phyloP scores from a whole-genome alignment of 2,113 vertebrate species.

The Clinocottus analis region DNA sequence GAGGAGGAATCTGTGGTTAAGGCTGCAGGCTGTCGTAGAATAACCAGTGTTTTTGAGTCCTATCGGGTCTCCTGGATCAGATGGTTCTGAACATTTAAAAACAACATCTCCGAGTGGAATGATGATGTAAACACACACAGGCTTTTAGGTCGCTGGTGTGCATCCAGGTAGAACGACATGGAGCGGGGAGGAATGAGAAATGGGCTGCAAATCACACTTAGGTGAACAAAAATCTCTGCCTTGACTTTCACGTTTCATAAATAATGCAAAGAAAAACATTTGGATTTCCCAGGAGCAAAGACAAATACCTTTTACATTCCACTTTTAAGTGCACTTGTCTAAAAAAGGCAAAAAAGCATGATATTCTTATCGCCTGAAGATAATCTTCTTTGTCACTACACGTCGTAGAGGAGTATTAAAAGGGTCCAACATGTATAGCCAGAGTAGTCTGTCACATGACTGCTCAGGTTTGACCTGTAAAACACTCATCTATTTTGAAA shows the following conservation, averaged over 20 bases:
- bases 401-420: neutral
- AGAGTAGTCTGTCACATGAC: slow-evolving; percentile 20
- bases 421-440: slow-evolving; percentile 27
- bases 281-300: slow-evolving; percentile 73
- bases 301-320: slow-evolving; percentile 80
- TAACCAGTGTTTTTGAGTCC: neutral
- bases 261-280: slow-evolving; percentile 80
- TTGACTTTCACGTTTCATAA: slow-evolving; percentile 76
- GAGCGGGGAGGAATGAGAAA: slow-evolving; percentile 52
- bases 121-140: slow-evolving; percentile 64
- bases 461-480: slow-evolving; percentile 47
- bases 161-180: slow-evolving; percentile 75
- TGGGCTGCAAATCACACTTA: slow-evolving; percentile 70
- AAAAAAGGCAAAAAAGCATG: slow-evolving; percentile 4
- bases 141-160: slow-evolving; percentile 71
- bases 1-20: too few species aligned
- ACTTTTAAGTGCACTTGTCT: slow-evolving; percentile 70
- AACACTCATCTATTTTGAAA: slow-evolving; percentile 48
- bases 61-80: neutral
- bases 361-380: slow-evolving; percentile 3
- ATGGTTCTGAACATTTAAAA: slow-evolving; percentile 40
- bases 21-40: neutral
- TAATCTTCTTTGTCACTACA: neutral
- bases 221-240: slow-evolving; percentile 76
- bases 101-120: slow-evolving; percentile 57